These are phyloP conservation scores for Phymatocera aterrima DNA, from an alignment of 2,888 invertebrate species.

Conservation along the genomic window DNA sequence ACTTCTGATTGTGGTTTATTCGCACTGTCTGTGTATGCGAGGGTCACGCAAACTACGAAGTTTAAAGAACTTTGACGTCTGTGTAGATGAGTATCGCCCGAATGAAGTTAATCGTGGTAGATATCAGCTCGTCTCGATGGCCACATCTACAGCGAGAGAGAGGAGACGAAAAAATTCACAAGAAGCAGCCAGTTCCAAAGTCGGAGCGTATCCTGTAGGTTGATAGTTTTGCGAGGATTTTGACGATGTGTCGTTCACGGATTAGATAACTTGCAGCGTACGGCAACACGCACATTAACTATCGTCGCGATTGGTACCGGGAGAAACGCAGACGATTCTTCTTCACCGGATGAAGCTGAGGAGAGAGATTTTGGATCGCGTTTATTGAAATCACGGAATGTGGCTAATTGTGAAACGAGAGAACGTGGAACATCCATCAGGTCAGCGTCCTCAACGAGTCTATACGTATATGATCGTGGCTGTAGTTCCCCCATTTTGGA, in stretches of 20 bases:
- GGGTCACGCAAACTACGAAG: not conserved
- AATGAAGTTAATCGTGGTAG: not conserved
- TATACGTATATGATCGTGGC: not conserved
- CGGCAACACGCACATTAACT: not conserved
- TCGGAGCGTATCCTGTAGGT: not conserved
- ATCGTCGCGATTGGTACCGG: not conserved
- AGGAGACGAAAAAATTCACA: not conserved
- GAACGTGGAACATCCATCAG: conserved; percentile 29
- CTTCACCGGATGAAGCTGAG: not conserved
- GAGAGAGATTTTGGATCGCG: not conserved
- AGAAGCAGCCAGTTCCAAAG: not conserved
- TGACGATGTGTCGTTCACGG: not conserved
- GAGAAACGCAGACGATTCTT: not conserved
- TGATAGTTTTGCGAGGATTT: not conserved
- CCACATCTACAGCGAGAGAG: conserved; percentile 8
- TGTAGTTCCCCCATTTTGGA: not conserved
- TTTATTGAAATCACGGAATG: not conserved
- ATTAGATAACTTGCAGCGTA: conserved; percentile 6
- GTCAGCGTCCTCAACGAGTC: not conserved
- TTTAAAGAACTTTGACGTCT: not conserved
- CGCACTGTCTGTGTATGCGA: no score
- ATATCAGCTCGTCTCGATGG: not conserved
- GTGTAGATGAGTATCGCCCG: not conserved
- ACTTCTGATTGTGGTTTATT: no score
- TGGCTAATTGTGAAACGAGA: not conserved